phyloP scores from a whole-genome alignment of 1,140 invertebrate genomes.

The Odontomachus brunneus region DNA sequence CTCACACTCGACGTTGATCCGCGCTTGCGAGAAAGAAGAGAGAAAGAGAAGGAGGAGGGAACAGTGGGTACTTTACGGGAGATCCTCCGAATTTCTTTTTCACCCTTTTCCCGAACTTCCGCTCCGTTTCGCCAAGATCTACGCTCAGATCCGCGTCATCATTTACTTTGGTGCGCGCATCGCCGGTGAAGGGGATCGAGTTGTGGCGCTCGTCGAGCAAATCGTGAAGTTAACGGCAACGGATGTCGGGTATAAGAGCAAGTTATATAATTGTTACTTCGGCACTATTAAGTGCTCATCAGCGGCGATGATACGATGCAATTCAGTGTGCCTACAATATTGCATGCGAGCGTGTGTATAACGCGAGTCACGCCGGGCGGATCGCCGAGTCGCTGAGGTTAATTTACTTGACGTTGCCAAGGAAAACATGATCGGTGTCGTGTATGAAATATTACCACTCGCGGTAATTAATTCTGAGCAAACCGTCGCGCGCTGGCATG shows the following conservation, averaged over 20 bases:
- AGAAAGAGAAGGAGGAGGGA: too few species aligned
- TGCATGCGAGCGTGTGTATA: slow-evolving; percentile 24
- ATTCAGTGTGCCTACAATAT: slow-evolving; percentile 63
- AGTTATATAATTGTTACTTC: slow-evolving; percentile 57
- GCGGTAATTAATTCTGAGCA: slow-evolving; percentile 28
- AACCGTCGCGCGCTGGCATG: slow-evolving; percentile 3
- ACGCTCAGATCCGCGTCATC: too few species aligned
- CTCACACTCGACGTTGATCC: too few species aligned
- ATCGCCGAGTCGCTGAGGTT: slow-evolving; percentile 49
- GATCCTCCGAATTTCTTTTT: too few species aligned
- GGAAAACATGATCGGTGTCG: slow-evolving; percentile 60
- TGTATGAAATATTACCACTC: slow-evolving; percentile 30
- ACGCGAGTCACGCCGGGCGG: slow-evolving; percentile 11
- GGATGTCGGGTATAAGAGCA: slow-evolving; percentile 15
- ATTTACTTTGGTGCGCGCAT: too few species aligned
- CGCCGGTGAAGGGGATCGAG: too few species aligned
- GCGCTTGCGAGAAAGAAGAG: too few species aligned
- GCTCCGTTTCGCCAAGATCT: too few species aligned
- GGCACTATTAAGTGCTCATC: slow-evolving; percentile 33
- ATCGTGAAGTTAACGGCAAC: slow-evolving; percentile 10
- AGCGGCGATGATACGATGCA: slow-evolving; percentile 55
- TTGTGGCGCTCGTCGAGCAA: not conserved
- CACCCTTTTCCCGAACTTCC: too few species aligned
- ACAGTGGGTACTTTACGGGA: too few species aligned
- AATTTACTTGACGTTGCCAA: slow-evolving; percentile 57